These are phyloP conservation scores for Listronotus bonariensis DNA, from an alignment of 1,140 invertebrate genomes.

Conservation along the genomic window DNA sequence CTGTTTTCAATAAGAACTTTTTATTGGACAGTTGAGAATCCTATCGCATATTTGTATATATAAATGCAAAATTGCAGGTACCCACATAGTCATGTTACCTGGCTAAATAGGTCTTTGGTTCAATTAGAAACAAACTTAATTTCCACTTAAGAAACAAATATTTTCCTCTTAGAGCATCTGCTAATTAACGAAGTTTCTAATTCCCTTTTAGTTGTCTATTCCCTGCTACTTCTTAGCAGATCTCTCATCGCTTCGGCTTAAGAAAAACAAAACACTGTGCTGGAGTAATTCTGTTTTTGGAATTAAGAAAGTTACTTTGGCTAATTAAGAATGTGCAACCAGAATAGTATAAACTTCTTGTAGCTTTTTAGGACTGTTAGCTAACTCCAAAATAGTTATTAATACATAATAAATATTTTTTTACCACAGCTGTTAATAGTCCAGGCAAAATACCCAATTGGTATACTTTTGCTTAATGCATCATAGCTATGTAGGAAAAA, in stretches of 20 bases:
- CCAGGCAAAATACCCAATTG: no score
- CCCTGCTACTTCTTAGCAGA: slow-evolving; percentile 3
- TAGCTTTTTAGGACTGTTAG: neutral
- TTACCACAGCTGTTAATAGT: no score
- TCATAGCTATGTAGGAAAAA: no score
- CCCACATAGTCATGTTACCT: neutral
- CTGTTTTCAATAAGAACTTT: no score
- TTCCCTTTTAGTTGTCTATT: slow-evolving; percentile 23
- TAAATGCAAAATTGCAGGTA: no score
- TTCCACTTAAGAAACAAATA: slow-evolving; percentile 8
- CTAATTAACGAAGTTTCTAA: slow-evolving; percentile 22
- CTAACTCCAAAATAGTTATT: neutral
- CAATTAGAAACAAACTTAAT: neutral
- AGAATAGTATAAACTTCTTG: neutral
- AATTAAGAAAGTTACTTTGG: slow-evolving; percentile 6
- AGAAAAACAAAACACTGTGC: slow-evolving; percentile 15
- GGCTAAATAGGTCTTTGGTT: neutral
- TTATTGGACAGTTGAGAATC: no score
- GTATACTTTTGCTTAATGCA: no score
- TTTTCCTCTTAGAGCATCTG: slow-evolving; percentile 14
- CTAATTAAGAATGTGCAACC: slow-evolving; percentile 8
- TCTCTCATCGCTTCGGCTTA: slow-evolving; percentile 14
- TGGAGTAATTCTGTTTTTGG: slow-evolving; percentile 5
- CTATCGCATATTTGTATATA: no score
- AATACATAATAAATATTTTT: no score